A percentile compares a stretch with the other conserved stretches of the same genome.
These are phyloP conservation scores for Anarsia innoxiella DNA, from an alignment of 2,888 invertebrate species.

Conservation along the genomic window DNA sequence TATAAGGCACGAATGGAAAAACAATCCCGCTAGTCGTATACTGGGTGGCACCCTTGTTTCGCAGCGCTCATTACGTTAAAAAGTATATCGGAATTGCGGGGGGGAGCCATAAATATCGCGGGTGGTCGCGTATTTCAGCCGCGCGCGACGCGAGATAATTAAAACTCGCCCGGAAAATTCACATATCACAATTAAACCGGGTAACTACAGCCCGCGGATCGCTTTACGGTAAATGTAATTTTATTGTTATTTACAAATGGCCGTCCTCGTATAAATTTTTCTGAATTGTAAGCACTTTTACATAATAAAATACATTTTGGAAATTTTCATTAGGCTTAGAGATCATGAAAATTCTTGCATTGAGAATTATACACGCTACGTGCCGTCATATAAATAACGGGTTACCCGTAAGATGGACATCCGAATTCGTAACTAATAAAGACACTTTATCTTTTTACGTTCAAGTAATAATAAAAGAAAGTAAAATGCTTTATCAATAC, in stretches of 20 bases:
- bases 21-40: conserved; percentile 28
- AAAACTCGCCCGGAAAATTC: conserved; percentile 74
- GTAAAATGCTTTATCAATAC: too few species aligned
- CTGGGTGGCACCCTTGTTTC: conserved; percentile 29
- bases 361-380: too few species aligned
- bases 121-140: conserved; percentile 75
- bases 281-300: too few species aligned
- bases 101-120: conserved; percentile 70
- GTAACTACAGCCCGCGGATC: conserved; percentile 54
- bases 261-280: too few species aligned
- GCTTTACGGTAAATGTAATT: conserved; percentile 45
- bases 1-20: conserved; percentile 30
- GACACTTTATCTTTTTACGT: too few species aligned
- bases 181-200: conserved; percentile 73
- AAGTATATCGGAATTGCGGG: conserved; percentile 70
- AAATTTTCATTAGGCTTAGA: too few species aligned
- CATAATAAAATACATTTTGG: too few species aligned
- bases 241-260: conserved; percentile 11
- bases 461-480: too few species aligned
- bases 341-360: too few species aligned
- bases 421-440: too few species aligned
- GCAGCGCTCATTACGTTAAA: conserved; percentile 71
- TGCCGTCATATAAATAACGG: too few species aligned
- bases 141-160: conserved; percentile 72
- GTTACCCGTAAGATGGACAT: too few species aligned